phyloP scores from a whole-genome alignment of 2,888 invertebrate genomes.

The Netelia fuscicornis region DNA sequence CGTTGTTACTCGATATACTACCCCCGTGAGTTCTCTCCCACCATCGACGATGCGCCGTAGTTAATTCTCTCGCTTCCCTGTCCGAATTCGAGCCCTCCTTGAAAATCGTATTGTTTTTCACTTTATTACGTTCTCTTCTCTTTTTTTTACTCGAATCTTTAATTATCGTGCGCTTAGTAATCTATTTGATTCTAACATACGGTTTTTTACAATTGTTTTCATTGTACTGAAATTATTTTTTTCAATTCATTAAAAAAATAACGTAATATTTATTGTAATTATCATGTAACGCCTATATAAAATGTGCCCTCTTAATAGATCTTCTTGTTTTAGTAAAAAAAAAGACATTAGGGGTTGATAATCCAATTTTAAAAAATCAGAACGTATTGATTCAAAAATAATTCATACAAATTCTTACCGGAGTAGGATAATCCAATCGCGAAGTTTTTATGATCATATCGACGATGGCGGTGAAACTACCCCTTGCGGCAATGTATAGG shows the following conservation, averaged over 20 bases:
- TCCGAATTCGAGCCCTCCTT: slow-evolving; percentile 78
- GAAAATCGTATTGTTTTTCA: slow-evolving; percentile 45
- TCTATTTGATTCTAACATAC: too few species aligned
- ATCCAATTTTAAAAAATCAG: too few species aligned
- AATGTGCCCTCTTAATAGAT: too few species aligned
- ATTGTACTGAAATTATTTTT: too few species aligned
- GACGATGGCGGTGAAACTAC: slow-evolving; percentile 93
- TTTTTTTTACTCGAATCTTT: not conserved
- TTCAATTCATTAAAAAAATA: too few species aligned
- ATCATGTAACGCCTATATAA: too few species aligned
- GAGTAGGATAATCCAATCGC: slow-evolving; percentile 88
- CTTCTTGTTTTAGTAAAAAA: too few species aligned
- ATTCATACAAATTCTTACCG: slow-evolving; percentile 84
- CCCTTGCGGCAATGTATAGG: slow-evolving; percentile 91
- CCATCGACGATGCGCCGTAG: slow-evolving; percentile 79
- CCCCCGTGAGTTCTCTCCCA: slow-evolving; percentile 75
- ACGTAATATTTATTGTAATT: too few species aligned
- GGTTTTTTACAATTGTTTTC: too few species aligned
- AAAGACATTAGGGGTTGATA: too few species aligned
- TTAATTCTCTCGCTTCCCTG: slow-evolving; percentile 78
- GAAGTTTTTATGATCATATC: slow-evolving; percentile 93
- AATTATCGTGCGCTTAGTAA: not conserved
- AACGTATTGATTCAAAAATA: slow-evolving; percentile 6
- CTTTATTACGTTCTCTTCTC: not conserved
- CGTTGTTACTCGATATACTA: slow-evolving; percentile 74